Percentiles rank a stretch among this genome's conserved stretches.
These are phyloP conservation scores for Equus przewalskii DNA, from an alignment of 2,113 vertebrate genomes.

Conservation along the genomic window DNA sequence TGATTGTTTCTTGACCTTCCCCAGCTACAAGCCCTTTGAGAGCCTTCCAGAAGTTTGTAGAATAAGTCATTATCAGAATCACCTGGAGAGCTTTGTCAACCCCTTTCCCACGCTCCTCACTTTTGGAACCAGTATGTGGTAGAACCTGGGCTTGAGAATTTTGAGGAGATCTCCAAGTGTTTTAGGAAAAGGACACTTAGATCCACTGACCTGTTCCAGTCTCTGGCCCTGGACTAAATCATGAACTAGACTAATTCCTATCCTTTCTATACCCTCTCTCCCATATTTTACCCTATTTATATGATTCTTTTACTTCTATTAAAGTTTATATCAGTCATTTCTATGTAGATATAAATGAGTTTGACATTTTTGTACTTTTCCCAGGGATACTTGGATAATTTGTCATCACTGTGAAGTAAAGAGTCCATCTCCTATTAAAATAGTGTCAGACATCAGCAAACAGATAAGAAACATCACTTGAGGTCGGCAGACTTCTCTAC, in stretches of 20 bases:
- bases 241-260: neutral
- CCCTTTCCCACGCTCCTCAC: neutral
- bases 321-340: neutral
- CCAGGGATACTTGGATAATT: neutral
- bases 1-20: neutral
- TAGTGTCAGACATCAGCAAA: neutral
- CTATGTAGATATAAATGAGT: neutral
- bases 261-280: neutral
- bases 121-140: neutral
- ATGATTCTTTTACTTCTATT: neutral
- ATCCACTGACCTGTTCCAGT: neutral
- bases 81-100: neutral
- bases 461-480: neutral
- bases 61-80: neutral
- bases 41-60: neutral
- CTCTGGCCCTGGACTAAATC: neutral
- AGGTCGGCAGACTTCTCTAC: neutral
- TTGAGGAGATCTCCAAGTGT: neutral
- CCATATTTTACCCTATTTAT: neutral
- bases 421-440: neutral
- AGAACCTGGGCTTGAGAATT: neutral
- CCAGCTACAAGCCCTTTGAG: neutral
- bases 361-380: conserved; percentile 9
- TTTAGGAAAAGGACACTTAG: neutral
- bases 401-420: neutral